These are phyloP conservation scores for Istiophorus platypterus DNA, from an alignment of 2,113 vertebrate genomes.

Conservation along the genomic window DNA sequence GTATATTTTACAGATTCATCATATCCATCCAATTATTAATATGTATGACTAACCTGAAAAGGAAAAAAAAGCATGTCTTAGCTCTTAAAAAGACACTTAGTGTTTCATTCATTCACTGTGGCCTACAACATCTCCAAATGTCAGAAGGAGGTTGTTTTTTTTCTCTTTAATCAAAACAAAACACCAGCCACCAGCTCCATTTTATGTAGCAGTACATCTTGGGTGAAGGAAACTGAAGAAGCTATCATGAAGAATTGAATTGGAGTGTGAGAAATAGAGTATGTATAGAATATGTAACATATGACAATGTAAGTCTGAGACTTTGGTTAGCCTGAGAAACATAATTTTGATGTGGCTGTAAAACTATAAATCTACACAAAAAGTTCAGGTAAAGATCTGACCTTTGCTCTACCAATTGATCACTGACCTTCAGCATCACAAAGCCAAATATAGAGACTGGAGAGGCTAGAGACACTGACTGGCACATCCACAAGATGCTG, in stretches of 20 bases:
- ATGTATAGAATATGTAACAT: background rate
- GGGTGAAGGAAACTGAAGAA: background rate
- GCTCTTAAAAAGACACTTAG: background rate
- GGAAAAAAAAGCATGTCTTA: background rate
- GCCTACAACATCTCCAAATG: background rate
- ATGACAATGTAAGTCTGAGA: background rate
- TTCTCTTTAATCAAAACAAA: background rate
- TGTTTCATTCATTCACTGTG: background rate
- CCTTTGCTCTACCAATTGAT: slow-evolving; percentile 25
- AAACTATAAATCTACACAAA: background rate
- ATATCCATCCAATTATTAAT: background rate
- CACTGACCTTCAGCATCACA: slow-evolving; percentile 9
- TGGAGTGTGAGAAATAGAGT: background rate
- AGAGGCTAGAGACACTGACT: background rate
- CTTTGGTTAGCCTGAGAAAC: background rate
- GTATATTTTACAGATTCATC: background rate
- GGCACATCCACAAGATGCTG: background rate
- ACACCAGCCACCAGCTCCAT: background rate
- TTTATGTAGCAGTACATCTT: background rate
- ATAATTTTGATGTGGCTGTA: background rate
- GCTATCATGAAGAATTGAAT: background rate
- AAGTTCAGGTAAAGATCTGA: background rate
- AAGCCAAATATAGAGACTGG: slow-evolving; percentile 5
- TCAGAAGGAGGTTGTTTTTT: background rate
- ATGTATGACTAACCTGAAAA: background rate